Conservation (phyloP, 2,888 invertebrate species). For the Phrixothrix hirtus region DNA sequence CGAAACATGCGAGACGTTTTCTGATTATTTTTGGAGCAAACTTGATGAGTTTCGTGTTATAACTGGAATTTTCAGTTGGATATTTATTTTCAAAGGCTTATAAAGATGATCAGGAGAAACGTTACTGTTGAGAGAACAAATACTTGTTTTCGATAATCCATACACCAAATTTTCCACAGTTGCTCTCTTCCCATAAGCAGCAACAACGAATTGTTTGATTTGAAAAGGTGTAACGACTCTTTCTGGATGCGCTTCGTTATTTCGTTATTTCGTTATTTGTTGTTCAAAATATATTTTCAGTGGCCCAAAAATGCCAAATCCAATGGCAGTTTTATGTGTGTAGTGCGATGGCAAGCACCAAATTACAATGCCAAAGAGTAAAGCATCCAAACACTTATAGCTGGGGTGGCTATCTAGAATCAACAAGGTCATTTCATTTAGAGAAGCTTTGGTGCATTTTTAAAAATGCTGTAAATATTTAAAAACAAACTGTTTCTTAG, state of each 20-base stretch:
- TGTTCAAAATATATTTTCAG: background rate
- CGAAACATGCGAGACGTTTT: too few relatives aligned
- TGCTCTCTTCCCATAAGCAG: too few relatives aligned
- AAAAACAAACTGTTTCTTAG: conserved; percentile 5
- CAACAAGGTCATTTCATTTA: background rate
- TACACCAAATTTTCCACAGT: too few relatives aligned
- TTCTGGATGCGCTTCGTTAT: background rate
- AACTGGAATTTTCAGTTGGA: too few relatives aligned
- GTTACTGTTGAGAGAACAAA: too few relatives aligned
- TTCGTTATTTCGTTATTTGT: background rate
- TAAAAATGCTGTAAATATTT: conserved; percentile 37
- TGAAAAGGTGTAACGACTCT: background rate
- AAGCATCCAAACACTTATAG: background rate
- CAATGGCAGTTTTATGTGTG: background rate
- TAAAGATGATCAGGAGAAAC: too few relatives aligned
- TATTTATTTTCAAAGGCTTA: too few relatives aligned
- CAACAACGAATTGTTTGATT: too few relatives aligned
- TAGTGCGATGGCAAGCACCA: background rate
- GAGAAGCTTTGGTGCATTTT: background rate
- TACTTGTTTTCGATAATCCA: too few relatives aligned
- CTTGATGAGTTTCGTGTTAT: too few relatives aligned
- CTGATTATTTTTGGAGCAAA: too few relatives aligned
- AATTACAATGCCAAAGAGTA: background rate
- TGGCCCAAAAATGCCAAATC: background rate
- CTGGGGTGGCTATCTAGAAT: background rate